Evolutionary conservation across 2,888 invertebrate genomes (phyloP).

Genomic region (Acanthococcus lagerstroemiae): DNA sequence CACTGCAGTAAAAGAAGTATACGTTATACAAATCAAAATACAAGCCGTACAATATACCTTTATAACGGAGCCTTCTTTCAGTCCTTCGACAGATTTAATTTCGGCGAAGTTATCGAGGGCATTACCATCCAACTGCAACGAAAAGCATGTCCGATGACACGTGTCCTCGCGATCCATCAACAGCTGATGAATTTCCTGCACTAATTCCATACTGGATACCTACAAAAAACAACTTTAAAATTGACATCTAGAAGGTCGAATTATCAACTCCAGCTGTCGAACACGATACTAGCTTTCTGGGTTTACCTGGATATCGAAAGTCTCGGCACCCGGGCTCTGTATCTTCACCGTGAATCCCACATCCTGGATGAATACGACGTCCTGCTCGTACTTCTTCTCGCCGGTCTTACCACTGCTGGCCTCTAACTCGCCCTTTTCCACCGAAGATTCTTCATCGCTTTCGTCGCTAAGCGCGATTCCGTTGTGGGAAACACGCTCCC

Average conservation of each 20-base stretch:
- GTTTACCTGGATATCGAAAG: conserved; percentile 80
- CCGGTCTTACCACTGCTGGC: conserved; percentile 22
- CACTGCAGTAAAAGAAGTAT: neutral
- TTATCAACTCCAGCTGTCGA: neutral
- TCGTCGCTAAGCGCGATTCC: conserved; percentile 1
- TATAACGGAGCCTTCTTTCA: conserved; percentile 88
- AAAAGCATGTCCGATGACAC: conserved; percentile 96
- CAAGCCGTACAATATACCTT: conserved; percentile 50
- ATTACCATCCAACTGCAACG: conserved; percentile 83
- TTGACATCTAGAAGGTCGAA: too few relatives aligned
- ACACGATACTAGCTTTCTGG: neutral
- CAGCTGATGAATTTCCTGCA: conserved; percentile 93
- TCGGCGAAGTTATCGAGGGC: conserved; percentile 97
- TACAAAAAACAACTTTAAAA: conserved; percentile 1
- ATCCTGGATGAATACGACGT: conserved; percentile 81
- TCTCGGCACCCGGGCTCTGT: conserved; percentile 78
- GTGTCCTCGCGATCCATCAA: conserved; percentile 98
- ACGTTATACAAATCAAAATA: neutral
- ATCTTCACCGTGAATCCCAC: conserved; percentile 90
- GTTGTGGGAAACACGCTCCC: neutral
- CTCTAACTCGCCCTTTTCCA: conserved; percentile 14
- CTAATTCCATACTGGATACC: conserved; percentile 85
- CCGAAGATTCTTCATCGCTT: conserved; percentile 15
- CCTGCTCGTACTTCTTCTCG: conserved; percentile 49
- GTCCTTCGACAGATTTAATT: conserved; percentile 86